phyloP scores from a whole-genome alignment of 2,888 invertebrate genomes.

The Epistrophe grossulariae region DNA sequence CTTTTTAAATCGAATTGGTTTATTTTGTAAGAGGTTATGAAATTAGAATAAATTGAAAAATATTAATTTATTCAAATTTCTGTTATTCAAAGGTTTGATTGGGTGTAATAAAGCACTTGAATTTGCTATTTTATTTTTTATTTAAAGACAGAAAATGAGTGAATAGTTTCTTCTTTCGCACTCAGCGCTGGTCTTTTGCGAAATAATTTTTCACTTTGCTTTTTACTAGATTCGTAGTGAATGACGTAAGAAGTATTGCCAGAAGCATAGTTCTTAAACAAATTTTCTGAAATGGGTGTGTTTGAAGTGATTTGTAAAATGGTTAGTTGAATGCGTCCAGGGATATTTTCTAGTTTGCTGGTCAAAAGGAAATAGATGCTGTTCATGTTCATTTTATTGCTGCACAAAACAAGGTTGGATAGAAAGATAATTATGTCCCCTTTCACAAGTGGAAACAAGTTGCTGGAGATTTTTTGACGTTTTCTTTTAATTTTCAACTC shows the following conservation, averaged over 20 bases:
- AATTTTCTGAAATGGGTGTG: neutral
- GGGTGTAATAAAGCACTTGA: constrained; percentile 68
- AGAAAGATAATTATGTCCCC: too few species aligned
- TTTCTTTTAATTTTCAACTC: too few species aligned
- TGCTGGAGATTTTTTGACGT: too few species aligned
- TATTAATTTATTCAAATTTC: constrained; percentile 46
- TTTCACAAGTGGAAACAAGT: too few species aligned
- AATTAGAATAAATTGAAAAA: constrained; percentile 39
- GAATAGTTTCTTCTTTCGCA: constrained; percentile 54
- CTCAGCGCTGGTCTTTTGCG: constrained; percentile 61
- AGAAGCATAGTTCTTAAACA: neutral
- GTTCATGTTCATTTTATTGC: too few species aligned
- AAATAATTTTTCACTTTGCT: constrained; percentile 37
- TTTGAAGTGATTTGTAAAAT: neutral
- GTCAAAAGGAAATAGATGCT: too few species aligned
- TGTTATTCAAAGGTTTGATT: constrained; percentile 47
- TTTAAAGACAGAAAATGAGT: constrained; percentile 50
- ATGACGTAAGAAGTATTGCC: constrained; percentile 62
- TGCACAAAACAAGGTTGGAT: too few species aligned
- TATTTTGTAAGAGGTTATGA: neutral
- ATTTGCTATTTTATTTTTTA: constrained; percentile 61
- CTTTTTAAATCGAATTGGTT: constrained; percentile 20
- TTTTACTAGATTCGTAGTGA: constrained; percentile 32
- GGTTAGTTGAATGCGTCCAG: too few species aligned
- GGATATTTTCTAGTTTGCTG: too few species aligned